These are phyloP conservation scores for Sciurus vulgaris DNA, from an alignment of 2,797 vertebrate genomes.

Conservation along the genomic window DNA sequence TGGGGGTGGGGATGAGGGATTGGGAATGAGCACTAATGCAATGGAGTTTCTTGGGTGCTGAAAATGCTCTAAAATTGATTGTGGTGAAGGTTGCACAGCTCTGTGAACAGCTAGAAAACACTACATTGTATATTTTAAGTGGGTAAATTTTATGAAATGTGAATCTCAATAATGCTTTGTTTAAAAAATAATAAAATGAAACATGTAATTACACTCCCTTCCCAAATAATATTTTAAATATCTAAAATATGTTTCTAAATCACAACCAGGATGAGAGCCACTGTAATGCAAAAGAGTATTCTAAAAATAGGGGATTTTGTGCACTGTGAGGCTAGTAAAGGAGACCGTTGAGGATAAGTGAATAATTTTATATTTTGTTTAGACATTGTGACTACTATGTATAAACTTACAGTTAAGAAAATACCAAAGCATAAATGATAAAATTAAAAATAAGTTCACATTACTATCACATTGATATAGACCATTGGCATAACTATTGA, in stretches of 20 bases:
- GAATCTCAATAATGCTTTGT: not conserved
- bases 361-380: not conserved
- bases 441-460: not conserved
- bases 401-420: slow-evolving; percentile 34
- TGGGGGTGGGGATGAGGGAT: not conserved
- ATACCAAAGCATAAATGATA: not conserved
- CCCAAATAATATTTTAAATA: not conserved
- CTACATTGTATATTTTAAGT: not conserved
- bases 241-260: not conserved
- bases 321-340: not conserved
- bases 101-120: not conserved
- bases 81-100: not conserved
- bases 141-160: not conserved
- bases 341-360: not conserved
- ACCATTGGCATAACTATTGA: not conserved
- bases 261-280: not conserved
- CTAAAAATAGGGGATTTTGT: not conserved
- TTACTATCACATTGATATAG: not conserved
- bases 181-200: not conserved
- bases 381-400: not conserved
- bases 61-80: not conserved
- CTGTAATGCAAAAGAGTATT: not conserved
- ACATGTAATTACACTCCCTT: not conserved
- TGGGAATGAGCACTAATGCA: not conserved
- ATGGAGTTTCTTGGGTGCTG: not conserved